phyloP scores from a whole-genome alignment of 1,140 invertebrate species.

The Aphaenogaster ashmeadi region DNA sequence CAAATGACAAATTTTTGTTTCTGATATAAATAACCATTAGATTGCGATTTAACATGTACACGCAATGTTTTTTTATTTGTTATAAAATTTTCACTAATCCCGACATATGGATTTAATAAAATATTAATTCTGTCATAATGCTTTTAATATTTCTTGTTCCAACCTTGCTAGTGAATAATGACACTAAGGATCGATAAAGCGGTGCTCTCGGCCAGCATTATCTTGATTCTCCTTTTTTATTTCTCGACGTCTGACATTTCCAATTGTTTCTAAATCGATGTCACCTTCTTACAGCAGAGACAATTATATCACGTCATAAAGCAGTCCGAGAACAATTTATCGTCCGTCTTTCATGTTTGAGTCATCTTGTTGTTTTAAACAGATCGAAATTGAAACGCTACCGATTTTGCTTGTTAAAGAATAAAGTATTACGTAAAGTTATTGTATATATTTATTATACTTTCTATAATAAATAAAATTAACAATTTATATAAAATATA shows the following conservation, averaged over 20 bases:
- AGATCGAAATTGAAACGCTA: slow-evolving; percentile 15
- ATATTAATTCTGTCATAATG: slow-evolving; percentile 16
- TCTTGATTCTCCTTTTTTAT: slow-evolving; percentile 42
- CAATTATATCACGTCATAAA: slow-evolving; percentile 69
- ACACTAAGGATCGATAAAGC: slow-evolving; percentile 50
- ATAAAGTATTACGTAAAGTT: background rate
- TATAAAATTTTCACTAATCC: background rate
- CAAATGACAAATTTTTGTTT: background rate
- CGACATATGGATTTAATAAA: background rate
- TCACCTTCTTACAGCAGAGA: slow-evolving; percentile 55
- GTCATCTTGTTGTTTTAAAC: background rate
- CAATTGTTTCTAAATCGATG: slow-evolving; percentile 70
- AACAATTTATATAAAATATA: background rate
- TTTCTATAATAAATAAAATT: background rate
- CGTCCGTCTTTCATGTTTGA: background rate
- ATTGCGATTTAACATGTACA: background rate
- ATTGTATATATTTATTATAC: background rate
- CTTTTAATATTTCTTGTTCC: background rate
- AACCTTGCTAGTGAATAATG: slow-evolving; percentile 30
- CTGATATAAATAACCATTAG: background rate
- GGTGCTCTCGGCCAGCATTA: slow-evolving; percentile 12
- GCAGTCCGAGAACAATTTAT: slow-evolving; percentile 54
- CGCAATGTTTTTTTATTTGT: background rate
- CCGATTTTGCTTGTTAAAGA: background rate
- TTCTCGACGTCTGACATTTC: slow-evolving; percentile 49